Conservation (phyloP, 1,140 invertebrate species). For the Manduca sexta region DNA sequence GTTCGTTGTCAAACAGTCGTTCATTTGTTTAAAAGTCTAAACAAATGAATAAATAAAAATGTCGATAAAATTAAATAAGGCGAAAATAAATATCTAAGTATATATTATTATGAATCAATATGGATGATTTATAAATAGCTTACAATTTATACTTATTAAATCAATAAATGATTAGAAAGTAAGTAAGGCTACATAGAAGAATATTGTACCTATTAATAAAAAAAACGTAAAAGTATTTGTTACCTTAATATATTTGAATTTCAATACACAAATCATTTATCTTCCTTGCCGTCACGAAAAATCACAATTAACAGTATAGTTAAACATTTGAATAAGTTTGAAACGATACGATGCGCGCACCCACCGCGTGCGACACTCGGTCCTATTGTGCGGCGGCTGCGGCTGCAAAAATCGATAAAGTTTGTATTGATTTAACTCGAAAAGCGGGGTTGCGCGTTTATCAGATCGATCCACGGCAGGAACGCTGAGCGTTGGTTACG, state of each 20-base stretch:
- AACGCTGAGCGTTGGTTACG: slow-evolving; percentile 37
- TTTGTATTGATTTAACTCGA: slow-evolving; percentile 64
- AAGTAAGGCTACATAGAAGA: too few species aligned
- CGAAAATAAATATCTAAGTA: too few species aligned
- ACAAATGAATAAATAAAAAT: too few species aligned
- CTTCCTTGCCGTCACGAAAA: neutral
- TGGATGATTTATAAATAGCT: too few species aligned
- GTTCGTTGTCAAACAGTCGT: too few species aligned
- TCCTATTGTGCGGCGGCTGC: slow-evolving; percentile 66
- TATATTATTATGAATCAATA: too few species aligned
- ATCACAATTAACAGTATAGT: slow-evolving; percentile 5
- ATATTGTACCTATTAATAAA: too few species aligned
- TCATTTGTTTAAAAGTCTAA: too few species aligned
- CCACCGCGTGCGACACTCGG: slow-evolving; percentile 68
- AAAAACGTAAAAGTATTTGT: neutral
- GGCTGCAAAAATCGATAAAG: slow-evolving; percentile 65
- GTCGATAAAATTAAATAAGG: too few species aligned
- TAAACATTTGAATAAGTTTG: slow-evolving; percentile 3
- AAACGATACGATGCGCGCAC: slow-evolving; percentile 37
- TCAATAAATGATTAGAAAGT: too few species aligned
- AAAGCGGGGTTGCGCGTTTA: slow-evolving; percentile 70
- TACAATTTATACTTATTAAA: too few species aligned
- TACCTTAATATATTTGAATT: neutral
- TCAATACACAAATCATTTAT: neutral
- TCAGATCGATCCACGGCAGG: slow-evolving; percentile 60